Evolutionary conservation across 2,888 invertebrate species (phyloP), one percentile per base, ranked within the genome.

Genomic region (Serrognathus titanus): DNA sequence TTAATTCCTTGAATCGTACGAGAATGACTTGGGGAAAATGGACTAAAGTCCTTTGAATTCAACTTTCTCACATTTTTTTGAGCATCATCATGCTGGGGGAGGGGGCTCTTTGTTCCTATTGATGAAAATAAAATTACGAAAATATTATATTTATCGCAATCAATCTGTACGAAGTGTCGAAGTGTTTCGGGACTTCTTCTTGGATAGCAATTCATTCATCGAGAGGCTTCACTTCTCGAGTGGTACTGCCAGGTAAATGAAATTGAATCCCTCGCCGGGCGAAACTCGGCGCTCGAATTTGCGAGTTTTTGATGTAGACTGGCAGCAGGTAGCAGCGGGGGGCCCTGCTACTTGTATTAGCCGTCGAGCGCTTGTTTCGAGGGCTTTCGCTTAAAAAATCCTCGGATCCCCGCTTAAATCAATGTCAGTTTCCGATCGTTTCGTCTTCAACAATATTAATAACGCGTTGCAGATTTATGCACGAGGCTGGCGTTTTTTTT

Each of bases 221-320:
- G 60, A 57, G 38, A 48, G 57, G 58, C 53, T 61, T 59, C 59
- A 58, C 58, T 55, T 52, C 59, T 60, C 59, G 57, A 61, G 60
- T 60, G 57, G 57, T 54, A 62, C 50, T 54, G 55, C 61, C 63
- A 67, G 66, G 66, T 66, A 66, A 63, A 66, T 65, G 64, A 66
- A 66, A 68, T 66, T 66, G 65, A 66, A 66, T 40, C 40, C 40
- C 40, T 12, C 12, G 58, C 60, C 62, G 60, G 59, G 59, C 62
- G 63, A 62, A 63, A 56, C 59, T 59, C 55, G 57, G 57, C 57
- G 61, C 60, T 60, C 54, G 60, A 60, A 62, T 59, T 60, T 60
- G 58, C 57, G 51, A 48, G 56, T 58, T 60, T 60, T 60, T 61
- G 61, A 58, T 58, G 52, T 51, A 53, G 55, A 59, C 54, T 57